Percentiles rank a stretch among this genome's conserved stretches.
Evolutionary conservation across 2,113 vertebrate species (phyloP).

Genomic region (Anguilla japonica): DNA sequence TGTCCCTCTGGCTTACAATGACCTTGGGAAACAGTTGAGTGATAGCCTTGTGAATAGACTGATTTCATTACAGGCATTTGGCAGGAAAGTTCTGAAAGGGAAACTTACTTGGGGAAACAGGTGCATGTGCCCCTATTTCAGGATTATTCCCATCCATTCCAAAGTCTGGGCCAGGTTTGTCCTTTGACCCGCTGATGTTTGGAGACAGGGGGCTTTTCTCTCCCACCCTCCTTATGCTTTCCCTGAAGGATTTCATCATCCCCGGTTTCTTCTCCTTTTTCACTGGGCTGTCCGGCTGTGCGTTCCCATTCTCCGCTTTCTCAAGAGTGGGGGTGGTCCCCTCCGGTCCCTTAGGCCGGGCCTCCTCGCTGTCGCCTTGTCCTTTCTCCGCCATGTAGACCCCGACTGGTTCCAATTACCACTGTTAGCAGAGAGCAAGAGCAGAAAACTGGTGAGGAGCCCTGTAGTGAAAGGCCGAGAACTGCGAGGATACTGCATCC

Average conservation of each 20-base stretch:
- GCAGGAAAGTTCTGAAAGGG: not conserved
- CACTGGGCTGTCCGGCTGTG: not conserved
- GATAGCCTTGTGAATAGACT: not conserved
- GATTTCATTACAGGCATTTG: not conserved
- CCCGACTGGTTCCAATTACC: not conserved
- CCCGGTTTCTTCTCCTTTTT: slow-evolving; percentile 27
- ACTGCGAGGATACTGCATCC: not conserved
- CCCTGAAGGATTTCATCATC: slow-evolving; percentile 17
- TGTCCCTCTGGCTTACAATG: not conserved
- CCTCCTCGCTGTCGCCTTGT: not conserved
- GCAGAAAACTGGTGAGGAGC: not conserved
- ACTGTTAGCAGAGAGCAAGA: not conserved
- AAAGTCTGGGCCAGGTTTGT: not conserved
- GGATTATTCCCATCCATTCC: not conserved
- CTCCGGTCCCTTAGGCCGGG: slow-evolving; percentile 16
- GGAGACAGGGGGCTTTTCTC: slow-evolving; percentile 36
- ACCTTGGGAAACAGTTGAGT: not conserved
- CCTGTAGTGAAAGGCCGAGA: not conserved
- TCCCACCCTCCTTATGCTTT: slow-evolving; percentile 25
- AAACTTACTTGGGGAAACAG: slow-evolving; percentile 61
- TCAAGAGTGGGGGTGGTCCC: not conserved
- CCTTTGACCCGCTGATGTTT: slow-evolving; percentile 37
- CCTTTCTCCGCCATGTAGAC: slow-evolving; percentile 20
- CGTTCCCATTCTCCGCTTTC: slow-evolving; percentile 22
- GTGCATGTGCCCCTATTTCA: not conserved